Conservation (phyloP, 2,113 vertebrate species). For the Larimichthys crocea region DNA sequence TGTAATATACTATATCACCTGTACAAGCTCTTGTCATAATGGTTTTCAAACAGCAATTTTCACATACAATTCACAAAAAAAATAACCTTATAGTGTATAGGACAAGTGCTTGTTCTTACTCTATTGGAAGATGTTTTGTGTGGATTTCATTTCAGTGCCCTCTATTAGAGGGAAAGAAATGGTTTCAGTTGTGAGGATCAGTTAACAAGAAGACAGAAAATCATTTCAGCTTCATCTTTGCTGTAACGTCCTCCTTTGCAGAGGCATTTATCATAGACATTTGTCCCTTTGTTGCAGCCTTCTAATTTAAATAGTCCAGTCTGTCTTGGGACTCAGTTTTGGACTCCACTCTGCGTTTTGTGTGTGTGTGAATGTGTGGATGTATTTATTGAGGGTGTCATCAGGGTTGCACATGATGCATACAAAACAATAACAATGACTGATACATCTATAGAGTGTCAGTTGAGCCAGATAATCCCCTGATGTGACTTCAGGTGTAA, state of each 20-base stretch:
- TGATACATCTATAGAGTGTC: slow-evolving; percentile 16
- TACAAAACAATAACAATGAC: slow-evolving; percentile 17
- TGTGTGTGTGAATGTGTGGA: not conserved
- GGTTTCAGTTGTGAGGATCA: slow-evolving; percentile 12
- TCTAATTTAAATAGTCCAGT: not conserved
- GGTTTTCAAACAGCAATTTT: slow-evolving; percentile 20
- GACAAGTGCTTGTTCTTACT: slow-evolving; percentile 13
- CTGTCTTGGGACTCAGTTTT: not conserved
- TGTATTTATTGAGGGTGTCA: not conserved
- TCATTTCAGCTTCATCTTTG: slow-evolving; percentile 5
- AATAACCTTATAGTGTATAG: slow-evolving; percentile 12
- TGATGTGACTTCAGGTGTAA: slow-evolving; percentile 25
- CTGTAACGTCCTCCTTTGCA: not conserved
- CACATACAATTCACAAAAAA: slow-evolving; percentile 17
- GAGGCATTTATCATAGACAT: not conserved
- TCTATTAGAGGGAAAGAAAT: slow-evolving; percentile 24
- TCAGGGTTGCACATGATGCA: slow-evolving; percentile 5
- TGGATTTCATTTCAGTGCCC: slow-evolving; percentile 19
- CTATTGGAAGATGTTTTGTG: slow-evolving; percentile 21
- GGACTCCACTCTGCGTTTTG: not conserved
- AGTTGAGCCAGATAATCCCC: slow-evolving; percentile 19
- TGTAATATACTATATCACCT: not conserved
- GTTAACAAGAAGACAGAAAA: slow-evolving; percentile 26
- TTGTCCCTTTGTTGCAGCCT: not conserved
- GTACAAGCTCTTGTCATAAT: slow-evolving; percentile 25